Base-by-base conservation (phyloP, 2,888 invertebrate species). In the Pristionchus mayeri region DNA sequence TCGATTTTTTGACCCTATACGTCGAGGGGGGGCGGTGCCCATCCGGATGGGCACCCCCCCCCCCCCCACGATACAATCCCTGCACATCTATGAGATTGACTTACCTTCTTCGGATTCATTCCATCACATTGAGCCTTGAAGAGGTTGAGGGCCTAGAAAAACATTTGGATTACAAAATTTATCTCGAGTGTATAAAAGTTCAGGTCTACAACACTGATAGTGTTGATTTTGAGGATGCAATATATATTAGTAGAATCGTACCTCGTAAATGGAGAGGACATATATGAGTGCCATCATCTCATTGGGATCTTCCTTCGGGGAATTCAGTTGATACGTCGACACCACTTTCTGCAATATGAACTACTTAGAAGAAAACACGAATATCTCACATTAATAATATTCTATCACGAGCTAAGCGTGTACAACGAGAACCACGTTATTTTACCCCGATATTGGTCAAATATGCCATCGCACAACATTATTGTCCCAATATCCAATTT, bases 91-190 rank as follows among this genome's bases (percentile, higher is more conserved):
- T 63, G 34, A 63, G 54, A 21, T 4, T 21, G 6, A 67, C 67
- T 67, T 21, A 67, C 67, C 67, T 13, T 18, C n/a, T 67, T 37
- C 37, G 37, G 37, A n/a, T 40, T 67, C 67, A 67, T 67, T 34
- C 40, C 67, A 9, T 67, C 67, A 16, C 7, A 13, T 9, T 40
- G 16, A 67, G 21, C 18, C 21, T 18, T 21, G 40, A 67, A 67
- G 67, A 67, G 67, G n/a, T 67, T 67, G 9, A 40, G 18, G 9
- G 67, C 21, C 67, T 67, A 44, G 40, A 67, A 67, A 67, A 30
- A 11, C 24, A 60, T 27, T 24, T 57, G 21, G 54, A 54, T 4
- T 9, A n/a, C 21, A 4, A 21, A n/a, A 54, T 54, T n/a, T n/a
- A 18, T 21, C 11, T 21, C 54, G n/a, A n/a, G n/a, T n/a, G n/a